Conservation (phyloP, 2,113 vertebrate genomes). For the Brachirus orientalis region DNA sequence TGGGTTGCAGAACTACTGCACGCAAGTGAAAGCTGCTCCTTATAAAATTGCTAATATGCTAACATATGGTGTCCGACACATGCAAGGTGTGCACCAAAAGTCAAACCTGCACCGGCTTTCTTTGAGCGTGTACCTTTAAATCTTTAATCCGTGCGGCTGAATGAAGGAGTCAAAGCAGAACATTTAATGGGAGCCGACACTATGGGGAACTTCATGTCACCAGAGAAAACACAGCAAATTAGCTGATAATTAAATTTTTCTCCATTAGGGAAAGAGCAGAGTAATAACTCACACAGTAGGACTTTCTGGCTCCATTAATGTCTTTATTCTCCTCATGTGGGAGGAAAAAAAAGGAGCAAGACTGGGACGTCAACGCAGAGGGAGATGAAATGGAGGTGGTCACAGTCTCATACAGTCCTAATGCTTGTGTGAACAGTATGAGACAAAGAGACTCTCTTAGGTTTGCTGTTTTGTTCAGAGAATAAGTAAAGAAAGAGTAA, state of each 20-base stretch:
- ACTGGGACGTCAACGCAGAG: conserved; percentile 50
- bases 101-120: background rate
- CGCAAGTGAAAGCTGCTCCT: background rate
- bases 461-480: conserved; percentile 20
- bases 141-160: conserved; percentile 37
- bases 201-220: conserved; percentile 77
- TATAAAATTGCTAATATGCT: background rate
- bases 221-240: conserved; percentile 85
- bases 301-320: conserved; percentile 87
- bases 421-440: conserved; percentile 37
- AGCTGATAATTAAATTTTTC: conserved; percentile 91
- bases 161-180: conserved; percentile 78
- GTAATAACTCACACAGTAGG: conserved; percentile 81
- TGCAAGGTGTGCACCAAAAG: conserved; percentile 13
- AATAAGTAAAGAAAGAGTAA: too few relatives aligned
- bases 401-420: conserved; percentile 35
- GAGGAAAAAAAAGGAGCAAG: conserved; percentile 32
- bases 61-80: conserved; percentile 3
- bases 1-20: background rate
- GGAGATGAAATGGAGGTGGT: conserved; percentile 35
- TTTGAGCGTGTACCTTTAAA: conserved; percentile 35
- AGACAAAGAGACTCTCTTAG: background rate
- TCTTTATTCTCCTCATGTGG: conserved; percentile 85
- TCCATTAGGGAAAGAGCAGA: conserved; percentile 87
- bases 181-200: conserved; percentile 84